Evolutionary conservation across 2,113 vertebrate species (phyloP).

Genomic region (Empidonax alnorum): DNA sequence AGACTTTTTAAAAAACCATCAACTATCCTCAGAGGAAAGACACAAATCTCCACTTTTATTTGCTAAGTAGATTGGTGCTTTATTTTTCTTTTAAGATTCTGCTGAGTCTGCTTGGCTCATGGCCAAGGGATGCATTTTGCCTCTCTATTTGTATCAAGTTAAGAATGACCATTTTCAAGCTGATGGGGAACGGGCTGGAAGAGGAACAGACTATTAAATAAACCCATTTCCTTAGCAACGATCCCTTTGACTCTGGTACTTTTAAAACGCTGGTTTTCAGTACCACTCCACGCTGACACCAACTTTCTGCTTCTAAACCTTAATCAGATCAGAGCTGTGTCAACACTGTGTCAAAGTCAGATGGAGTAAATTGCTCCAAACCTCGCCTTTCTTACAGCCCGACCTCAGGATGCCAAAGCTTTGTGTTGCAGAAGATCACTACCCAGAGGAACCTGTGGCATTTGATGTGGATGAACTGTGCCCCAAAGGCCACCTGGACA

Average conservation of each 20-base stretch:
- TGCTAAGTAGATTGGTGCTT: conserved; percentile 10
- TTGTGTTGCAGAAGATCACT: not conserved
- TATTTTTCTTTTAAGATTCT: conserved; percentile 21
- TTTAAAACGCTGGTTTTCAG: not conserved
- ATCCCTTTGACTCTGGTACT: not conserved
- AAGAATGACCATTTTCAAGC: not conserved
- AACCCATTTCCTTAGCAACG: not conserved
- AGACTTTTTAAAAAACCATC: not conserved
- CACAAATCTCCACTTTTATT: conserved; percentile 45
- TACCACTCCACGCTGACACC: not conserved
- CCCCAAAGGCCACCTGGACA: not conserved
- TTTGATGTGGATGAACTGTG: not conserved
- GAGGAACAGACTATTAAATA: not conserved
- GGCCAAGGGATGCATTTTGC: conserved; percentile 38
- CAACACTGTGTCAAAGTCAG: not conserved
- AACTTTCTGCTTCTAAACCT: not conserved
- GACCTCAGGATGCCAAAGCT: not conserved
- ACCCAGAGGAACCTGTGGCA: not conserved
- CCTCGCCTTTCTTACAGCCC: not conserved
- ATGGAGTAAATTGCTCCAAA: not conserved
- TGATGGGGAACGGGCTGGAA: not conserved
- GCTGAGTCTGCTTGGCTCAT: conserved; percentile 31
- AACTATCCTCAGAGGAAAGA: conserved; percentile 6
- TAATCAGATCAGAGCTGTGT: not conserved
- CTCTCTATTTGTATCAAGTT: not conserved